A percentile compares a stretch with the other conserved stretches of the same genome.
phyloP scores from a whole-genome alignment of 1,140 invertebrate species.

The Amphibalanus amphitrite region DNA sequence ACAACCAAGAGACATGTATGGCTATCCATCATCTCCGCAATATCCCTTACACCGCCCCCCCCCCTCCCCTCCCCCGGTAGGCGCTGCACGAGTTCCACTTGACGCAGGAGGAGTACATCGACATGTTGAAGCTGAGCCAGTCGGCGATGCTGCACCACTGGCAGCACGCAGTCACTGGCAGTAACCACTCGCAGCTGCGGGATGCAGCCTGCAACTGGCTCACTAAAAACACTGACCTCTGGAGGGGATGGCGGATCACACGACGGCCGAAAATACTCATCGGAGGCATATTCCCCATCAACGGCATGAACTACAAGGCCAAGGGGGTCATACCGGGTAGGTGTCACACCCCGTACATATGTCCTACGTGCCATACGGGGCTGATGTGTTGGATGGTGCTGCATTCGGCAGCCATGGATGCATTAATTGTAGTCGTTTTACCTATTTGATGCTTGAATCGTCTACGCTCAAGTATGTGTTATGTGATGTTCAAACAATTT shows the following conservation, averaged over 20 bases:
- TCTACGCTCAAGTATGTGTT: too few species aligned
- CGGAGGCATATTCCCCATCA: slow-evolving; percentile 59
- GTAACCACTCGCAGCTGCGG: slow-evolving; percentile 8
- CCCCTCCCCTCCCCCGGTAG: slow-evolving; percentile 29
- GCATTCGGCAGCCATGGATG: too few species aligned
- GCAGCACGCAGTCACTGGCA: too few species aligned
- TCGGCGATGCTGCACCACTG: too few species aligned
- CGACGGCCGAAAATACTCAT: slow-evolving; percentile 39
- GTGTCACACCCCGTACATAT: too few species aligned
- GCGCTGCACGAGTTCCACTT: slow-evolving; percentile 39
- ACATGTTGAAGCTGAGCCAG: slow-evolving; percentile 34
- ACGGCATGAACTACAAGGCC: slow-evolving; percentile 36
- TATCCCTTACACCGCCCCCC: too few species aligned
- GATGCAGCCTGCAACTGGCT: slow-evolving; percentile 7
- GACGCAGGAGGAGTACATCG: slow-evolving; percentile 32
- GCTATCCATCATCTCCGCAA: too few species aligned
- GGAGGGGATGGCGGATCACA: slow-evolving; percentile 37
- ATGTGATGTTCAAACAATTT: not conserved
- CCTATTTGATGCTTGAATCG: too few species aligned
- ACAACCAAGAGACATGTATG: too few species aligned
- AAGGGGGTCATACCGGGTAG: slow-evolving; percentile 39
- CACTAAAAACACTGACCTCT: slow-evolving; percentile 31
- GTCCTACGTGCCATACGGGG: too few species aligned
- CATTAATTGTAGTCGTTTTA: too few species aligned
- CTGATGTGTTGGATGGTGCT: too few species aligned